These are phyloP conservation scores for Tinamus guttatus DNA, from an alignment of 2,113 vertebrate genomes.

Conservation along the genomic window DNA sequence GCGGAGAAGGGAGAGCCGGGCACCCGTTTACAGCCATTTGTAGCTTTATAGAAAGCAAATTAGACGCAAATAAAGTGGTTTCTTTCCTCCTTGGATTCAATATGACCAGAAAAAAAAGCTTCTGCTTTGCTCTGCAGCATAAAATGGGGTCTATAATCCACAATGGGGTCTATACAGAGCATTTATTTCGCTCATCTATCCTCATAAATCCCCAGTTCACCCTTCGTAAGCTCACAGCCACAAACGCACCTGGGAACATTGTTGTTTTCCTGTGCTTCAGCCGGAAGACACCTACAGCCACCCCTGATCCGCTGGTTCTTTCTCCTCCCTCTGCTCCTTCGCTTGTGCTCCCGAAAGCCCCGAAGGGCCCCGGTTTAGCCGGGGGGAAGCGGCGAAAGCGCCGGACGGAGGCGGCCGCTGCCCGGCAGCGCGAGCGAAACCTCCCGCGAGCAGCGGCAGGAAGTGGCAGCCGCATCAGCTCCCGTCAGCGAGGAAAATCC, in stretches of 20 bases:
- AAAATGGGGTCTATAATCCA: not conserved
- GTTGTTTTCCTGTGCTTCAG: fast-evolving
- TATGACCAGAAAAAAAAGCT: fast-evolving
- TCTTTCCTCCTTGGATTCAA: too few species aligned
- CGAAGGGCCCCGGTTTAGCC: not conserved
- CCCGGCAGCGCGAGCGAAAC: not conserved
- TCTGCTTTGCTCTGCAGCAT: not conserved
- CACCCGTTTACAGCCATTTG: not conserved
- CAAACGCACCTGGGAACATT: fast-evolving
- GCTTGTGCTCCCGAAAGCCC: not conserved
- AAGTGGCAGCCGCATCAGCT: not conserved
- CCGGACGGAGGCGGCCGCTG: not conserved
- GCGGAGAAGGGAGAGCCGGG: not conserved
- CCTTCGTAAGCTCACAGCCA: not conserved
- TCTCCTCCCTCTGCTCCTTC: fast-evolving
- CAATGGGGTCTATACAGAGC: fast-evolving
- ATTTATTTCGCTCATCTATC: fast-evolving
- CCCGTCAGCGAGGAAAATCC: not conserved
- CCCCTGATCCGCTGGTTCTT: not conserved
- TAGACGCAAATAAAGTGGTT: not conserved
- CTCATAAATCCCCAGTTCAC: not conserved
- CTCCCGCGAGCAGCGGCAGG: not conserved
- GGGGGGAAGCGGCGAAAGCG: not conserved
- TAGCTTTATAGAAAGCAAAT: not conserved
- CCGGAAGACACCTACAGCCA: not conserved